Evolutionary conservation across 2,888 invertebrate species (phyloP).

Genomic region (Calameuta idolon): DNA sequence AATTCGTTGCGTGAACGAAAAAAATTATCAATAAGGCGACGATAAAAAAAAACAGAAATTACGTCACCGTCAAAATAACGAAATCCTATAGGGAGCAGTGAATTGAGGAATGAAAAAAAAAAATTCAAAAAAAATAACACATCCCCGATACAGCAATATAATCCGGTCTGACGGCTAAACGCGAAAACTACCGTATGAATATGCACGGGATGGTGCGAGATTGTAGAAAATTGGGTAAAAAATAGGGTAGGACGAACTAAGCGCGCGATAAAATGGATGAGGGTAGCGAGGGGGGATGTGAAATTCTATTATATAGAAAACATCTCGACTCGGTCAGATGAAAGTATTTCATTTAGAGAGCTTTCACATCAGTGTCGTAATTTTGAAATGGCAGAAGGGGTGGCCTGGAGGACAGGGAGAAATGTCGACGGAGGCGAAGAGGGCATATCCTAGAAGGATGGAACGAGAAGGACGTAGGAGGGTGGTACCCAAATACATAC

Average conservation of each 20-base stretch:
- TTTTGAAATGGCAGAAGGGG: constrained; percentile 28
- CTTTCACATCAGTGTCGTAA: constrained; percentile 36
- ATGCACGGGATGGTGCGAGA: not conserved
- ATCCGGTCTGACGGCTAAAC: not conserved
- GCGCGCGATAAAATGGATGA: constrained; percentile 8
- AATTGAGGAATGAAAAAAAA: not conserved
- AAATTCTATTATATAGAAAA: constrained; percentile 11
- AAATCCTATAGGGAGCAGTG: not conserved
- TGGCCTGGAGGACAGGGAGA: constrained; percentile 13
- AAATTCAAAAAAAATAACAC: not conserved
- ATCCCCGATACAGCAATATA: not conserved
- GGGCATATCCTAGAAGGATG: constrained; percentile 22
- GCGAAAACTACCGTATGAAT: not conserved
- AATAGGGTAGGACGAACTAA: not conserved
- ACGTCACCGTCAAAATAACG: not conserved
- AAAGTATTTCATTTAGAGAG: constrained; percentile 37
- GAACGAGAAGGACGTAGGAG: constrained; percentile 20
- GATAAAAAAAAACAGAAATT: not conserved
- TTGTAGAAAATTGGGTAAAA: not conserved
- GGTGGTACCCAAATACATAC: not conserved
- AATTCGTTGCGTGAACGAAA: not conserved
- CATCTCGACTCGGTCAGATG: constrained; percentile 15
- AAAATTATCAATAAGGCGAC: not conserved
- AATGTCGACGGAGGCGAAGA: not conserved
- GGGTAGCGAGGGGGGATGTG: constrained; percentile 10